Conservation (phyloP, 2,113 vertebrate genomes). For the Parus major region DNA sequence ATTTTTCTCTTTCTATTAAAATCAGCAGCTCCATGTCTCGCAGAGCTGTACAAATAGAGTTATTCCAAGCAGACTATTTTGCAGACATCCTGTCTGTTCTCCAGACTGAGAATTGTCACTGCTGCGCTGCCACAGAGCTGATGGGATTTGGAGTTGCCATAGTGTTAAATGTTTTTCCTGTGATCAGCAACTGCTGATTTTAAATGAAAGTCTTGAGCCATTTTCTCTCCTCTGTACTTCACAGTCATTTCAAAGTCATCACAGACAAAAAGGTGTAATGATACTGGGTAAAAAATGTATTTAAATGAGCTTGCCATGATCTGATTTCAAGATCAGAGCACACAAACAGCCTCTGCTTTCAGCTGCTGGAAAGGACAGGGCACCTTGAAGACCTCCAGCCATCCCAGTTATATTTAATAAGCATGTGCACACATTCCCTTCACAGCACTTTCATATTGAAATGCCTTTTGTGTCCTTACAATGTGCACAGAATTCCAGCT, state of each 20-base stretch:
- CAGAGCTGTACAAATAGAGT: constrained; percentile 28
- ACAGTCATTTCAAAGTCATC: constrained; percentile 7
- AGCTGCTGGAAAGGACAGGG: background rate
- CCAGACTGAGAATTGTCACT: constrained; percentile 14
- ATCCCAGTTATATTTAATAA: background rate
- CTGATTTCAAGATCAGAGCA: constrained; percentile 20
- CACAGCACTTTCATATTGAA: background rate
- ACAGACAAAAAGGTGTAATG: constrained; percentile 16
- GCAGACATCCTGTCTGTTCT: constrained; percentile 25
- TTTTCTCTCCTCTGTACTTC: background rate
- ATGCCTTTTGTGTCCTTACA: background rate
- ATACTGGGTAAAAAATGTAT: background rate
- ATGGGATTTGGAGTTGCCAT: constrained; percentile 37
- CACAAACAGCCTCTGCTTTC: background rate
- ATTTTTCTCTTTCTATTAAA: constrained; percentile 2
- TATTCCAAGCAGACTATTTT: background rate
- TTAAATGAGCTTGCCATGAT: background rate
- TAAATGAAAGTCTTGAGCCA: constrained; percentile 38
- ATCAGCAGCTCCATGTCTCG: background rate
- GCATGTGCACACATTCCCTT: background rate
- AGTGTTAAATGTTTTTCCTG: constrained; percentile 40
- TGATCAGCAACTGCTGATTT: constrained; percentile 51
- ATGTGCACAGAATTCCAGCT: background rate
- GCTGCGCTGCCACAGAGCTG: background rate
- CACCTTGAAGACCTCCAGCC: background rate